Percentiles rank a stretch among this genome's conserved stretches.
Conservation (phyloP, 2,113 vertebrate species). For the Erythrocebus patas region DNA sequence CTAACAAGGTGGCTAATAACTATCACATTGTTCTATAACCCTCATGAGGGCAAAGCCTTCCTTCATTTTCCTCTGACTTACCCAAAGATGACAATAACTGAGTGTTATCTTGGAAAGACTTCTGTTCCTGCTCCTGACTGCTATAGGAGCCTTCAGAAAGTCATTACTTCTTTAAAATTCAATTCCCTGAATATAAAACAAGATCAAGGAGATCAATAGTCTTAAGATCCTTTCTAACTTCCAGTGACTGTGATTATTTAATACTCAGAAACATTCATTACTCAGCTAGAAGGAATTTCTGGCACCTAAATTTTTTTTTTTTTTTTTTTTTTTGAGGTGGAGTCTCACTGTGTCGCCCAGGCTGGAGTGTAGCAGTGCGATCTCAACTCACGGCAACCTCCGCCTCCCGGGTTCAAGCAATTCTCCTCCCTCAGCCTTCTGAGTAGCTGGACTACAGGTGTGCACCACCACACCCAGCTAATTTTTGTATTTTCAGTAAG, state of each 20-base stretch:
- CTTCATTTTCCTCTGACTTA: background rate
- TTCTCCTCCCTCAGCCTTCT: too few relatives aligned
- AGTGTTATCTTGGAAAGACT: background rate
- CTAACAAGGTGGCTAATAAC: background rate
- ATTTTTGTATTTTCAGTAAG: too few relatives aligned
- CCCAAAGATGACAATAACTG: background rate
- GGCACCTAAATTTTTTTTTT: background rate
- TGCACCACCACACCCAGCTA: too few relatives aligned
- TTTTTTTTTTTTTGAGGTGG: too few relatives aligned
- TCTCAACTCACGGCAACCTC: too few relatives aligned
- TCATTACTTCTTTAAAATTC: background rate
- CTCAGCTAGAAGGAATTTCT: constrained; percentile 44
- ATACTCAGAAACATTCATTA: constrained; percentile 31
- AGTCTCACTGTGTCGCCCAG: too few relatives aligned
- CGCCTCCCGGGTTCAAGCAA: too few relatives aligned
- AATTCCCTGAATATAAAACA: constrained; percentile 6
- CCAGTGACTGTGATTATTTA: constrained; percentile 13
- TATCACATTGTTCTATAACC: background rate
- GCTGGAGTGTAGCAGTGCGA: too few relatives aligned
- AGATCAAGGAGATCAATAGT: background rate
- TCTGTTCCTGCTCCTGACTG: background rate
- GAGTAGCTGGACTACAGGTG: too few relatives aligned
- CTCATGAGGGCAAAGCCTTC: background rate
- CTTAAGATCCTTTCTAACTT: constrained; percentile 2
- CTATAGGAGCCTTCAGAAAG: background rate